A percentile compares a stretch with the other conserved stretches of the same genome.
These are phyloP conservation scores for Centropristis striata DNA, from an alignment of 2,113 vertebrate species.

Conservation along the genomic window DNA sequence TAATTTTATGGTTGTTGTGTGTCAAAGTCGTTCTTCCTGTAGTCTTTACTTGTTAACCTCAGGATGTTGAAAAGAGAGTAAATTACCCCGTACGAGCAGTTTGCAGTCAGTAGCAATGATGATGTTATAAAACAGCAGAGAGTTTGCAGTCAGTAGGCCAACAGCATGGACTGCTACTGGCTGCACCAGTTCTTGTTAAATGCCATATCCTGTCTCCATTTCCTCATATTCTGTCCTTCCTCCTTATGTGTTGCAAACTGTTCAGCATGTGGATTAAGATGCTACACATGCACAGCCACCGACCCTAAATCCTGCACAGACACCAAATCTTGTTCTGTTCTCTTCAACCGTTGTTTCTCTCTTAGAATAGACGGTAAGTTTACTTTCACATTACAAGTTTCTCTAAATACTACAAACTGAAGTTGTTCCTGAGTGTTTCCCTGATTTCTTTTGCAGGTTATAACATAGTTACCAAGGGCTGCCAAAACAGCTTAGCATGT, in stretches of 20 bases:
- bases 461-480: constrained; percentile 45
- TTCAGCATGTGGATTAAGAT: constrained; percentile 67
- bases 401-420: neutral
- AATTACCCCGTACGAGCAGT: neutral
- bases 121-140: too few relatives aligned
- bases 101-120: too few relatives aligned
- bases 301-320: constrained; percentile 57
- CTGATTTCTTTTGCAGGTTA: constrained; percentile 36
- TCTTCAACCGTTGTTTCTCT: constrained; percentile 67
- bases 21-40: neutral
- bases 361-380: constrained; percentile 37
- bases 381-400: neutral
- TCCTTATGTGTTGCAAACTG: neutral
- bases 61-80: neutral
- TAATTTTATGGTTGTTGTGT: neutral
- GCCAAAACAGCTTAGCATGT: neutral
- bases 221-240: neutral
- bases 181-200: neutral
- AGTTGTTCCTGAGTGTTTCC: neutral
- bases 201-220: neutral
- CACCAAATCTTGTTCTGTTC: constrained; percentile 38
- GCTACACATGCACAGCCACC: constrained; percentile 48
- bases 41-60: neutral
- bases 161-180: neutral
- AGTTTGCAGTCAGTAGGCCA: too few relatives aligned